Evolutionary conservation across 2,113 vertebrate genomes (phyloP), one percentile per base, ranked within the genome.

Genomic region (Pygathrix nemaeus): DNA sequence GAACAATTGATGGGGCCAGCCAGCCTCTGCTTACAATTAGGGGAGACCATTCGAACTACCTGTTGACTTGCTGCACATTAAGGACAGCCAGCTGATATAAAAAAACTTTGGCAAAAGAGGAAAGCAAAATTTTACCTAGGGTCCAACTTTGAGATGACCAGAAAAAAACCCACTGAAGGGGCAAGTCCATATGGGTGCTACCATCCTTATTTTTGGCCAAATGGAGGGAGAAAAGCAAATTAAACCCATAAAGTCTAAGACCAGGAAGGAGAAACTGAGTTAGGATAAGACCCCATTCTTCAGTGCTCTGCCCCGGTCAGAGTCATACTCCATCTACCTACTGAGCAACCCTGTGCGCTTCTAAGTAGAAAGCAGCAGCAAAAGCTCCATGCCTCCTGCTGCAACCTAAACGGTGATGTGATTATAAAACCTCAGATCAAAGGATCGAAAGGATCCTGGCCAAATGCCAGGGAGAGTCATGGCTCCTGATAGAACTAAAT

Each of bases 1-100:
- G 98, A 92, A 98, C 95, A 98, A 96, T 75, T 90, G 79, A 96
- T 70, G 61, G 64, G 94, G 93, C 72, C 55, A 93, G 97, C 90
- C 97, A 97, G 59, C 66, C 94, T 70, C 98, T 98, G 98, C 93
- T 97, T 96, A 95, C 93, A 97, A 98, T 98, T 98, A 98, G 20
- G 5, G 0, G 0, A 92, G 89, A 87, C 92, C 90, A 61, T 94
- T 97, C 98, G 97, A 98, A 98, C 97, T 98, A 98, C 97, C 97
- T 98, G 96, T 97, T 97, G 94, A 81, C 68, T 96, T 97, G 50
- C 96, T 97, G 93, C 0, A 89, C 73, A n/a, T 95, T 96, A 97
- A 96, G 97, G 61, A 97, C 73, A 88, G 91, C 57, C 92, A 76
- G 59, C 61, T 97, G 61, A 88, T 94, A 40, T 72, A 84, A 96